Base-by-base conservation (phyloP, 2,888 invertebrate genomes). In the Agrilus cyanescens region DNA sequence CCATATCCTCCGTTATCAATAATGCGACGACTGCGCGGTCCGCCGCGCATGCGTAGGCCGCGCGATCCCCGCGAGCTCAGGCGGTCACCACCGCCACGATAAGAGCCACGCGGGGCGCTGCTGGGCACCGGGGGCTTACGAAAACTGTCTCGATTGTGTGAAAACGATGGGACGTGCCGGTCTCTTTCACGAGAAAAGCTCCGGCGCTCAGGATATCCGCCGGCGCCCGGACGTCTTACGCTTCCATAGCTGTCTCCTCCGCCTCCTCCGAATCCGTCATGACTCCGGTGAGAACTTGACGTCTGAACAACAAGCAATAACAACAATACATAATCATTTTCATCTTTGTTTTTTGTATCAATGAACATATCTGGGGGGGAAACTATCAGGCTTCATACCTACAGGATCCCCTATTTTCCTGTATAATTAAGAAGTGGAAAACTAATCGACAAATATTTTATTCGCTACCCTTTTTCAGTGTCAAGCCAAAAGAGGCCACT, bases 221-320 rank as follows among this genome's bases (percentile, higher is more conserved):
- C 67, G 61, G 73, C 71, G 63, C 68, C 67, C 47, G 75, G 75
- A 33, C 41, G 31, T 41, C 49, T 49, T 47, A 51, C 50, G 51
- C 70, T 71, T 57, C 70, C 69, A 60, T 72, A 71, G 63, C 72
- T 72, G 64, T 73, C 72, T 53, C 71, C 69, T 60, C 71, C 70
- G 60, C 70, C 71, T 57, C 72, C 74, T 68, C 72, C 52, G 42
- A 49, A 49, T 42, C 53, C 52, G 43, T 58, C 58, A 53, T 58
- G 59, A 47, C 47, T 47, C 32, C 48, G 48, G 14, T 65, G 65
- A 53, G 66, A 62, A 52, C 63, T 63, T 57, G 61, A 57, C 55
- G 61, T 66, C 67, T 67, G 65, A 55, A 62, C 57, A 63, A 63
- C 56, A 25, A 25, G 25, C 25, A 25, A 25, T 25, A 25, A 25